Conservation (phyloP, 2,888 invertebrate genomes). For the Neria commutata region DNA sequence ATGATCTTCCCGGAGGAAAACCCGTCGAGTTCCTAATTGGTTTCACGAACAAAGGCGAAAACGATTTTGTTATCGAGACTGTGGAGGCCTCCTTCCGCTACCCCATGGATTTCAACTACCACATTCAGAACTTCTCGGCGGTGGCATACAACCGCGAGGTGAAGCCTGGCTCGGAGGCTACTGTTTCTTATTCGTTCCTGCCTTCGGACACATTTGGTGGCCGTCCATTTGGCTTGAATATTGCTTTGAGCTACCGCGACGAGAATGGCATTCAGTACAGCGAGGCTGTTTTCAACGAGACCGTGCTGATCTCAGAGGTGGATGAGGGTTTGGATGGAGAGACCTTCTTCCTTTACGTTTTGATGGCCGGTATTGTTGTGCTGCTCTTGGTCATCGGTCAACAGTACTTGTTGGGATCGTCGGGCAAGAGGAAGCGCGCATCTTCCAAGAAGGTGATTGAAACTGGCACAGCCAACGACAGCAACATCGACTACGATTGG, state of each 20-base stretch:
- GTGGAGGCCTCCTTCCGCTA: constrained; percentile 98
- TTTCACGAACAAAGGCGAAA: constrained; percentile 91
- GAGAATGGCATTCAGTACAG: constrained; percentile 67
- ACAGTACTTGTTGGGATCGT: constrained; percentile 83
- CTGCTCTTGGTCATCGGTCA: constrained; percentile 87
- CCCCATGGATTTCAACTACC: constrained; percentile 97
- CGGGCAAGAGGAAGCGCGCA: constrained; percentile 70
- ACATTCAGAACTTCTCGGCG: constrained; percentile 97
- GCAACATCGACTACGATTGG: constrained; percentile 98
- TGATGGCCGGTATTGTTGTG: constrained; percentile 89
- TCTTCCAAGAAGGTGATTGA: constrained; percentile 75
- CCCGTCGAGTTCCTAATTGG: constrained; percentile 95
- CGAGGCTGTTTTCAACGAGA: constrained; percentile 98
- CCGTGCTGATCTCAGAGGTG: constrained; percentile 92
- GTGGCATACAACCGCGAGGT: constrained; percentile 86
- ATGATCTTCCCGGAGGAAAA: constrained; percentile 80
- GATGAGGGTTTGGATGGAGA: constrained; percentile 98
- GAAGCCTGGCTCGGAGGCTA: constrained; percentile 89
- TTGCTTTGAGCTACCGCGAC: constrained; percentile 91
- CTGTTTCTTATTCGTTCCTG: constrained; percentile 92
- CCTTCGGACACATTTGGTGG: constrained; percentile 97
- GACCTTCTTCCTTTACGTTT: constrained; percentile 97
- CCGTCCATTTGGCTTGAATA: constrained; percentile 93
- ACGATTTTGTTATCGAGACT: constrained; percentile 89
- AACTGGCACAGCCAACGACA: constrained; percentile 86